phyloP scores from a whole-genome alignment of 2,113 vertebrate species.

The Thryonomys swinderianus region DNA sequence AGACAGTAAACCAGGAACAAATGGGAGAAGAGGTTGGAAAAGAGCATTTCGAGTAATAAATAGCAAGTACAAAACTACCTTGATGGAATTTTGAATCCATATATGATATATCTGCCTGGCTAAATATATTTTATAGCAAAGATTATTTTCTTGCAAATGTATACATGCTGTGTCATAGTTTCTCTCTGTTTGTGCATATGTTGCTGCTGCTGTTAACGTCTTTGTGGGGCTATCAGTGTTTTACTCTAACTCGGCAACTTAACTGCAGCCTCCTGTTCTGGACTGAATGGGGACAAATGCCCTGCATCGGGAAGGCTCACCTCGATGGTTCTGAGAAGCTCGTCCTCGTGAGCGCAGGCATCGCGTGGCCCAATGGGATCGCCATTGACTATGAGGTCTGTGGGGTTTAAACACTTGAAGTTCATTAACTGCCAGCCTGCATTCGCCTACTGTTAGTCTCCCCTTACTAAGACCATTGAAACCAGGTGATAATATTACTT shows the following conservation, averaged over 20 bases:
- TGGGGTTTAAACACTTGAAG: constrained; percentile 51
- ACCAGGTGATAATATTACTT: constrained; percentile 85
- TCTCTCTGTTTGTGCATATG: background rate
- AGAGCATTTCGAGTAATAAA: background rate
- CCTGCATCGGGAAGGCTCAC: constrained; percentile 95
- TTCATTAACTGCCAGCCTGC: constrained; percentile 38
- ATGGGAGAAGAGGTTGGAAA: background rate
- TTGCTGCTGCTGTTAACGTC: background rate
- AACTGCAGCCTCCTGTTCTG: constrained; percentile 96
- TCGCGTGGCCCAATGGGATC: constrained; percentile 97
- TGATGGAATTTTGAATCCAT: background rate
- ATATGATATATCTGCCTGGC: background rate
- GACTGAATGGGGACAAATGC: constrained; percentile 98
- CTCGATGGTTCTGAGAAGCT: constrained; percentile 97
- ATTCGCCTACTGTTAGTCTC: constrained; percentile 72
- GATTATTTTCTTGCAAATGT: background rate
- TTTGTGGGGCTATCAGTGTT: background rate
- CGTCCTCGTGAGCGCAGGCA: constrained; percentile 94
- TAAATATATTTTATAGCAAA: background rate
- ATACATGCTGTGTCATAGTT: background rate
- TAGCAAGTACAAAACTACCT: background rate
- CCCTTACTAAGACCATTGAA: constrained; percentile 82
- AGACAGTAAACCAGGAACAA: background rate
- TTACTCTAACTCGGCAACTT: constrained; percentile 36
- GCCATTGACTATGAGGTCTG: constrained; percentile 98